Evolutionary conservation across 1,140 invertebrate species (phyloP).

Genomic region (Papilio polyxenes): DNA sequence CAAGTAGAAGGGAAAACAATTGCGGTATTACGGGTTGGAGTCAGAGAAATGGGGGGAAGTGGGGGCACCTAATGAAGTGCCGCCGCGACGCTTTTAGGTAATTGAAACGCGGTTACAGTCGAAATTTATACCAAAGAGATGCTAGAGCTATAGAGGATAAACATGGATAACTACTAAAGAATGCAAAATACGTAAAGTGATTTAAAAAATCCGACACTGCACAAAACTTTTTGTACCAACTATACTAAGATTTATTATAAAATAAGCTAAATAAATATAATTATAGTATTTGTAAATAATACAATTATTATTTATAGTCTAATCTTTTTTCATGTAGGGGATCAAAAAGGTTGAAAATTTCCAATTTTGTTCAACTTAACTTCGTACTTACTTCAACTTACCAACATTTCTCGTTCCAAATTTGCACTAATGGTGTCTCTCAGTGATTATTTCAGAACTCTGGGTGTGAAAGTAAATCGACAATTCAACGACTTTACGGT

Average conservation of each 20-base stretch:
- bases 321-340: no score
- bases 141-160: slow-evolving; percentile 24
- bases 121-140: slow-evolving; percentile 43
- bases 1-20: slow-evolving; percentile 57
- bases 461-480: neutral
- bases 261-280: neutral
- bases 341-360: no score
- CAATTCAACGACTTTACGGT: no score
- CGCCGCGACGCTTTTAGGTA: slow-evolving; percentile 64
- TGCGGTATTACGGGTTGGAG: slow-evolving; percentile 57
- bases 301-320: no score
- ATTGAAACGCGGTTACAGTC: slow-evolving; percentile 62
- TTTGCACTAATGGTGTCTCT: no score
- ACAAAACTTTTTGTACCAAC: neutral
- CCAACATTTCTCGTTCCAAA: no score
- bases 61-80: slow-evolving; percentile 70
- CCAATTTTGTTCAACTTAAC: no score
- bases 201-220: neutral
- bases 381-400: no score
- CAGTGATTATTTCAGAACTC: neutral
- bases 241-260: neutral
- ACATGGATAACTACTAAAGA: slow-evolving; percentile 11
- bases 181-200: neutral
- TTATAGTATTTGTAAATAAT: no score
- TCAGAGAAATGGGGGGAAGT: slow-evolving; percentile 45